Base-by-base conservation (phyloP, 1,140 invertebrate genomes). In the Agrilus planipennis region DNA sequence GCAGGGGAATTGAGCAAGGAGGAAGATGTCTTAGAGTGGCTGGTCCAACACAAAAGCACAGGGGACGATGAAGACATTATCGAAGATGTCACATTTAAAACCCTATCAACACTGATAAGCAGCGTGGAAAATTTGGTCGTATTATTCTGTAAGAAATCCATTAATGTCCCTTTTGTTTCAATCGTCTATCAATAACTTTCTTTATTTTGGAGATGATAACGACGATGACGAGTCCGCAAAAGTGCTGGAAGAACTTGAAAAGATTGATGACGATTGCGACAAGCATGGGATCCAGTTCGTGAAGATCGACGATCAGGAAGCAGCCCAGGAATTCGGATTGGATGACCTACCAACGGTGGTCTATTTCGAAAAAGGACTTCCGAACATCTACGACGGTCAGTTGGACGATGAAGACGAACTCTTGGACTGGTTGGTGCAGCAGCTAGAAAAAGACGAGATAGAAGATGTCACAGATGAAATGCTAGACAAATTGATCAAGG, bases 391-490 rank as follows among this genome's bases (percentile, higher is more conserved):
- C 61, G 87, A 90, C 60, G 89, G 88, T 54, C 85, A 93, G 61
- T 68, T 93, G 41, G 81, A 88, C 54, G 83, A 92, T 59, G 90
- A 93, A 64, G 81, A 92, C 55, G 83, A 88, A 58, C 86, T 93
- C 46, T 66, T 93, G 32, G 82, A 89, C 55, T 92, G 87, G 87
- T 65, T 90, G 16, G 68, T 89, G 42, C 76, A 77, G 34, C 87
- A 91, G 62, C 64, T 89, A 39, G 83, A 89, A 62, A 84, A 84
- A 50, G 89, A 93, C 64, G 88, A 93, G 73, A 93, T 93, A 53
- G 89, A 94, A 71, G 89, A 93, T 67, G 81, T 94, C 22, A 91
- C 87, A 28, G 88, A 90, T 63, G 86, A 90, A 68, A 91, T 92
- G 84, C 70, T 93, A 35, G 88, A 92, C 54, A 78, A 80, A 56